Evolutionary conservation across 1,140 invertebrate species (phyloP).

Genomic region (Leptinotarsa lineolata): DNA sequence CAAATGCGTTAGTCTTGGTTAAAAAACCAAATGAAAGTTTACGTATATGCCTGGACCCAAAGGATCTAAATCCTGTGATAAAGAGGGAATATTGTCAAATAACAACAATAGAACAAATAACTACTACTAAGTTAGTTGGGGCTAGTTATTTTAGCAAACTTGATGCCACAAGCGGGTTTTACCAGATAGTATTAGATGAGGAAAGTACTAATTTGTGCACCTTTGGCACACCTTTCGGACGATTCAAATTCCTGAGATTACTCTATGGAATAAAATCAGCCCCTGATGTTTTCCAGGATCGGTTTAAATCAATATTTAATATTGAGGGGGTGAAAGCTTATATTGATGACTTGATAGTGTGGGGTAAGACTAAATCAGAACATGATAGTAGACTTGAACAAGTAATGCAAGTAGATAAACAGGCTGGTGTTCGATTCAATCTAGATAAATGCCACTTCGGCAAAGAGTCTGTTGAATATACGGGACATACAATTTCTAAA

Average conservation of each 20-base stretch:
- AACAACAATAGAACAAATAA: slow-evolving; percentile 54
- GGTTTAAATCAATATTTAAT: slow-evolving; percentile 31
- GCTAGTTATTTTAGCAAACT: not conserved
- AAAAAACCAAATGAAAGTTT: slow-evolving; percentile 53
- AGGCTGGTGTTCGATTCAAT: slow-evolving; percentile 45
- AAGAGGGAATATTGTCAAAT: slow-evolving; percentile 54
- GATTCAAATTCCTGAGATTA: slow-evolving; percentile 52
- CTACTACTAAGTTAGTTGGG: slow-evolving; percentile 43
- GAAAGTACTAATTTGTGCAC: slow-evolving; percentile 54
- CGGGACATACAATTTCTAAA: slow-evolving; percentile 18
- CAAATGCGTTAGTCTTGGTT: slow-evolving; percentile 50
- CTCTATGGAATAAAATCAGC: slow-evolving; percentile 49
- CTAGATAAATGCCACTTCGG: slow-evolving; percentile 44
- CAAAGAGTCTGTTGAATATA: slow-evolving; percentile 16
- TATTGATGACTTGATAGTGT: slow-evolving; percentile 34
- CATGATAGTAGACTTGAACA: slow-evolving; percentile 10
- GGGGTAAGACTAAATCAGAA: slow-evolving; percentile 26
- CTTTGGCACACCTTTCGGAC: slow-evolving; percentile 57
- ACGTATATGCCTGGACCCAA: slow-evolving; percentile 58
- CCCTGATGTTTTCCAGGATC: slow-evolving; percentile 43
- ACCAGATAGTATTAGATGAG: slow-evolving; percentile 54
- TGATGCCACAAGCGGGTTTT: slow-evolving; percentile 46
- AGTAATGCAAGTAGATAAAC: slow-evolving; percentile 37
- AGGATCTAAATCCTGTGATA: slow-evolving; percentile 57
- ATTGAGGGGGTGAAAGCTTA: slow-evolving; percentile 37